phyloP scores from a whole-genome alignment of 2,888 invertebrate genomes.

The Hydrotaea cyrtoneurina region DNA sequence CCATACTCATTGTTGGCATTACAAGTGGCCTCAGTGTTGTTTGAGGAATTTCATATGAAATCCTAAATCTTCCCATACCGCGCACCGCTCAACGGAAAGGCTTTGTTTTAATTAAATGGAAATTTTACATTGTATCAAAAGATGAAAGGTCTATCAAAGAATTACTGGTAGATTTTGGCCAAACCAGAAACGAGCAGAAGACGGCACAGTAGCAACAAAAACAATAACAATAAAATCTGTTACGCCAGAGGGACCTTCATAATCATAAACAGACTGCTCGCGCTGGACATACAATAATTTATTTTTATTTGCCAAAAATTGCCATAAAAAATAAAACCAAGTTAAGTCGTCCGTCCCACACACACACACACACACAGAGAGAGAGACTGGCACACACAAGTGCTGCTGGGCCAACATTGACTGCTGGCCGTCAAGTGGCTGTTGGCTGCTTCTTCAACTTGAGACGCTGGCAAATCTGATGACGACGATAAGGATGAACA shows the following conservation, averaged over 20 bases:
- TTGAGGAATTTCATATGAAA: conserved; percentile 5
- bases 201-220: neutral
- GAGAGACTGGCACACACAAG: no score
- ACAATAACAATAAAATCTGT: conserved; percentile 38
- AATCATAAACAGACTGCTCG: conserved; percentile 22
- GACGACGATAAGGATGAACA: conserved; percentile 53
- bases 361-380: neutral
- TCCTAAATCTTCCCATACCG: neutral
- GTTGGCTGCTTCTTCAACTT: conserved; percentile 37
- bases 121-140: conserved; percentile 30
- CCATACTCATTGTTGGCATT: no score
- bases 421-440: conserved; percentile 29
- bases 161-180: neutral
- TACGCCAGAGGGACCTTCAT: conserved; percentile 35
- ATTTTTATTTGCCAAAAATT: conserved; percentile 35
- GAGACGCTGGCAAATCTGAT: conserved; percentile 43
- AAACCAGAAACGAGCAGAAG: neutral
- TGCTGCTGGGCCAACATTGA: conserved; percentile 3
- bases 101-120: conserved; percentile 21
- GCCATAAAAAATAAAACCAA: conserved; percentile 28
- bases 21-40: neutral
- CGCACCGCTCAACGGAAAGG: neutral
- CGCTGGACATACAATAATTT: conserved; percentile 34
- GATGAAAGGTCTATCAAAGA: conserved; percentile 35
- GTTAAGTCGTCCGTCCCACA: neutral